Percentiles rank a stretch among this genome's conserved stretches.
Evolutionary conservation across 2,888 invertebrate species (phyloP).

Genomic region (Theretra japonica): DNA sequence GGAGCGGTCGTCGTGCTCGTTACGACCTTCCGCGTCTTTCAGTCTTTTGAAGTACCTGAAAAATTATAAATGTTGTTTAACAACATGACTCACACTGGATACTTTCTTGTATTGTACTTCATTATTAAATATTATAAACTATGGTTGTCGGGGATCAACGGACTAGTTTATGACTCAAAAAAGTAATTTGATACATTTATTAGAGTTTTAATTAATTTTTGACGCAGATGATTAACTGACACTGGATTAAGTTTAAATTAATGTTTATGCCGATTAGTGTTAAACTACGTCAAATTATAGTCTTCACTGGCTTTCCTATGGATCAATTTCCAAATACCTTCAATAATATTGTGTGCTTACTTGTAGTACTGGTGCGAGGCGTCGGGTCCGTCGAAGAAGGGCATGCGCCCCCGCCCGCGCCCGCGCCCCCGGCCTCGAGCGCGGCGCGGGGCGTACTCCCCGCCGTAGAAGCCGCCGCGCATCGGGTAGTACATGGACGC

Average conservation of each 20-base stretch:
- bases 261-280: background rate
- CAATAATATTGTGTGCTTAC: conserved; percentile 46
- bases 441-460: conserved; percentile 53
- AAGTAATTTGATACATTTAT: too few species aligned
- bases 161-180: too few species aligned
- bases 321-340: background rate
- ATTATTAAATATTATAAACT: too few species aligned
- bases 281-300: too few species aligned
- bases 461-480: conserved; percentile 65
- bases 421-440: conserved; percentile 46
- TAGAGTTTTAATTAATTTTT: too few species aligned
- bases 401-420: conserved; percentile 59
- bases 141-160: too few species aligned
- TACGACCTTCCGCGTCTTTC: conserved; percentile 81
- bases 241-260: background rate
- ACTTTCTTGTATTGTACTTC: too few species aligned
- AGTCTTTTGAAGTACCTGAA: conserved; percentile 66
- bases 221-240: too few species aligned
- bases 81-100: too few species aligned
- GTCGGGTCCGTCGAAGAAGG: conserved; percentile 76
- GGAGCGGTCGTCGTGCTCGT: conserved; percentile 74
- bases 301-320: too few species aligned
- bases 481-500: conserved; percentile 70
- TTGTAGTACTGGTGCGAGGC: conserved; percentile 73
- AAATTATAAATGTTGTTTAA: too few species aligned